Conservation (phyloP, 2,888 invertebrate genomes). For the Archips crataeganus region DNA sequence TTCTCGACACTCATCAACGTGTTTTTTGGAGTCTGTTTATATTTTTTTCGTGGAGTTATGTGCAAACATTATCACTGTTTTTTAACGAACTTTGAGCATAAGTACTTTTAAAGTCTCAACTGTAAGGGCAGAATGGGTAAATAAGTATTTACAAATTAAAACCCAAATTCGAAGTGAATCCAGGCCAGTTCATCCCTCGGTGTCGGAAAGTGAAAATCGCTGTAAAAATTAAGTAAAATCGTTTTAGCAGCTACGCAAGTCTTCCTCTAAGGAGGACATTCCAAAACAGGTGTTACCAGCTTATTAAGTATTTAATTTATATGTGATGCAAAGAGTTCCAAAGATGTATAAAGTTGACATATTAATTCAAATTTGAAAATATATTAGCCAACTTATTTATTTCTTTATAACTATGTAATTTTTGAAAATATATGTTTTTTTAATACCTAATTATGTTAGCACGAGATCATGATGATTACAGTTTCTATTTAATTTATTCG, state of each 20-base stretch:
- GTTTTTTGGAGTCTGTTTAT: no score
- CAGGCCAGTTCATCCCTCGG: conserved; percentile 45
- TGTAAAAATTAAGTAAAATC: conserved; percentile 40
- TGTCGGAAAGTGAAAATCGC: conserved; percentile 42
- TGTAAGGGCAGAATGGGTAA: background rate
- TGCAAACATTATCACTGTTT: background rate
- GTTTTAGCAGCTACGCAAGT: conserved; percentile 28
- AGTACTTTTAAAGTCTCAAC: background rate
- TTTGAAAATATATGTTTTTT: conserved; percentile 15
- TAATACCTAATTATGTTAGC: conserved; percentile 22
- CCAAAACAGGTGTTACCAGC: conserved; percentile 44
- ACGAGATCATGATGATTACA: background rate
- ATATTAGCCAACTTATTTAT: conserved; percentile 32
- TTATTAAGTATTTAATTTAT: conserved; percentile 40
- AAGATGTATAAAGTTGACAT: conserved; percentile 40
- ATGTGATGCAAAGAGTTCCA: conserved; percentile 41
- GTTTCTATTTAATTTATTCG: conserved; percentile 32
- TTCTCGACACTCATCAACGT: no score
- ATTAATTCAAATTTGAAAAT: conserved; percentile 30
- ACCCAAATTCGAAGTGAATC: background rate
- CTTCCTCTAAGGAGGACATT: conserved; percentile 43
- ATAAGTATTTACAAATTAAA: background rate
- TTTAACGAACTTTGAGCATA: background rate
- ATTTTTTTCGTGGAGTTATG: background rate
- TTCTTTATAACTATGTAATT: conserved; percentile 4